Conservation (phyloP, 2,797 vertebrate genomes). For the Hoplostethus atlanticus region DNA sequence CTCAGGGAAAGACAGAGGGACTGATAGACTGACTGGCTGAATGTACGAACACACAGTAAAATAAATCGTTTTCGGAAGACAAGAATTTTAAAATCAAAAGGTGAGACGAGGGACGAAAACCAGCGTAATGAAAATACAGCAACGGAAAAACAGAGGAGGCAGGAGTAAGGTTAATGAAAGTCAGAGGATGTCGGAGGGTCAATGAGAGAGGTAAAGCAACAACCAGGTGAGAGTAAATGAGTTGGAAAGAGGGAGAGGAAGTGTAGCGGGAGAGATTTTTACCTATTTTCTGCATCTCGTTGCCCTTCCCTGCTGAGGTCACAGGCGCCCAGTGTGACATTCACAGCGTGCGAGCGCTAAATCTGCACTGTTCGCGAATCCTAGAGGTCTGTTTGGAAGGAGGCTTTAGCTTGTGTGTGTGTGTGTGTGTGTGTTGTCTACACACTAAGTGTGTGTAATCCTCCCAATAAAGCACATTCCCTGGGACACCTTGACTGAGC, state of each 20-base stretch:
- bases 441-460: constrained; percentile 43
- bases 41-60: constrained; percentile 30
- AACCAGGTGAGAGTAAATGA: constrained; percentile 41
- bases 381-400: constrained; percentile 43
- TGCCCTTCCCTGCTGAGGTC: constrained; percentile 53
- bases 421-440: constrained; percentile 15
- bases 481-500: constrained; percentile 18
- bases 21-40: constrained; percentile 18
- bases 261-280: not conserved
- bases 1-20: constrained; percentile 15
- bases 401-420: constrained; percentile 12
- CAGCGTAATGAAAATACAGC: constrained; percentile 8
- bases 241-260: constrained; percentile 38
- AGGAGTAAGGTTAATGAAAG: constrained; percentile 9
- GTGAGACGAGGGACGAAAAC: constrained; percentile 34
- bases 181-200: constrained; percentile 30
- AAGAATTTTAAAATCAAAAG: constrained; percentile 33
- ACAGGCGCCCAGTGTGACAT: constrained; percentile 55
- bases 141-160: not conserved
- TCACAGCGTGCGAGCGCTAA: constrained; percentile 50
- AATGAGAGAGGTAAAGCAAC: constrained; percentile 32
- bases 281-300: constrained; percentile 43
- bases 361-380: constrained; percentile 60
- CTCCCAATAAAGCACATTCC: constrained; percentile 8
- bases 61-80: constrained; percentile 37